Percentiles rank a stretch among this genome's conserved stretches.
phyloP scores from a whole-genome alignment of 2,888 invertebrate genomes.

The Plebejus melissa region DNA sequence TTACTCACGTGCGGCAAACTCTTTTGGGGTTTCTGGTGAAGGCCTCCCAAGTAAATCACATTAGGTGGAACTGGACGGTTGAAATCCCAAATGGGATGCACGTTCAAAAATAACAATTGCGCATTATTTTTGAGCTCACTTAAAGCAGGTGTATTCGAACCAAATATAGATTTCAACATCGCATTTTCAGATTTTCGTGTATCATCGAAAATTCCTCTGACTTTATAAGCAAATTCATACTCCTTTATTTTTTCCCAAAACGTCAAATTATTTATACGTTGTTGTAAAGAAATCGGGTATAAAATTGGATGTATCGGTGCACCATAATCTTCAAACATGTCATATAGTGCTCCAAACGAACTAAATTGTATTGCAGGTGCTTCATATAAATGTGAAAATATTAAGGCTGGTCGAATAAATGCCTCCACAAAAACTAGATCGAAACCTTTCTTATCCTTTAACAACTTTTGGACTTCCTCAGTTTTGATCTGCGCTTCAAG shows the following conservation, averaged over 20 bases:
- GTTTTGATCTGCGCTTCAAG: slow-evolving; percentile 36
- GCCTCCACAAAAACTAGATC: slow-evolving; percentile 52
- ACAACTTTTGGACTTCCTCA: slow-evolving; percentile 35
- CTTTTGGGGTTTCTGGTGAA: slow-evolving; percentile 40
- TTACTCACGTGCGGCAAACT: slow-evolving; percentile 51
- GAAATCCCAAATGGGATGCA: slow-evolving; percentile 43
- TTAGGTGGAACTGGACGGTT: slow-evolving; percentile 45
- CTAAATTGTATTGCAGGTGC: slow-evolving; percentile 51
- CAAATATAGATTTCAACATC: slow-evolving; percentile 37
- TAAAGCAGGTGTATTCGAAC: slow-evolving; percentile 37
- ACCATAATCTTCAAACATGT: slow-evolving; percentile 41
- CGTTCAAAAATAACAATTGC: slow-evolving; percentile 48
- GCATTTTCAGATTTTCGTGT: slow-evolving; percentile 34
- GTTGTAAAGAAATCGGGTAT: slow-evolving; percentile 37
- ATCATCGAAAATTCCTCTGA: slow-evolving; percentile 24
- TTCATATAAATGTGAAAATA: slow-evolving; percentile 45
- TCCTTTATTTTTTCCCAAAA: slow-evolving; percentile 39
- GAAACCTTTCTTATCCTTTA: slow-evolving; percentile 39
- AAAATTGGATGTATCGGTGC: slow-evolving; percentile 44
- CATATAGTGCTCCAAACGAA: slow-evolving; percentile 43
- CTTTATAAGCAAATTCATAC: slow-evolving; percentile 4
- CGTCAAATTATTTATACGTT: slow-evolving; percentile 38
- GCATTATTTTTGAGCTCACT: slow-evolving; percentile 41
- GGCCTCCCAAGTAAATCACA: slow-evolving; percentile 43
- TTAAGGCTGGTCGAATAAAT: slow-evolving; percentile 39